These are phyloP conservation scores for Pammene aurita DNA, from an alignment of 2,888 invertebrate genomes.

Conservation along the genomic window DNA sequence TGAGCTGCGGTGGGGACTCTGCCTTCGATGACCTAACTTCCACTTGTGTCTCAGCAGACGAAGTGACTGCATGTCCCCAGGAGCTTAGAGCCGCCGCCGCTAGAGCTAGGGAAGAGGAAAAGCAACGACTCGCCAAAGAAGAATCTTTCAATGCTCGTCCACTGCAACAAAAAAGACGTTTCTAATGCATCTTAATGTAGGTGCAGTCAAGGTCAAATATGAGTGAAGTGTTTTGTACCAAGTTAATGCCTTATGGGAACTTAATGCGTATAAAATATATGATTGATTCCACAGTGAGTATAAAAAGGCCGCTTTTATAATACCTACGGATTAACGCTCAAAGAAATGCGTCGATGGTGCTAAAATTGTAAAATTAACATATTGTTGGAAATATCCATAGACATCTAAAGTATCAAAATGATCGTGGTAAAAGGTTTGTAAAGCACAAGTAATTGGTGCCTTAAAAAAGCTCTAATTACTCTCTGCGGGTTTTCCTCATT, in stretches of 20 bases:
- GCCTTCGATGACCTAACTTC: constrained; percentile 90
- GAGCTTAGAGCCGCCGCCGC: constrained; percentile 64
- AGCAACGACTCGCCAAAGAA: constrained; percentile 62
- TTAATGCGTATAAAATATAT: neutral
- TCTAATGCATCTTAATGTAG: constrained; percentile 34
- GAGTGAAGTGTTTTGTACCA: neutral
- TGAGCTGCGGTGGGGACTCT: constrained; percentile 89
- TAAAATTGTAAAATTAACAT: too few relatives aligned
- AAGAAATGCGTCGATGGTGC: too few relatives aligned
- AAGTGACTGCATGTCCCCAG: constrained; percentile 88
- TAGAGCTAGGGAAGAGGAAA: constrained; percentile 60
- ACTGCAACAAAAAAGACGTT: constrained; percentile 45
- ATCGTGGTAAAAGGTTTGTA: too few relatives aligned
- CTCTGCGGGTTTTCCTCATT: too few relatives aligned
- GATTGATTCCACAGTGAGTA: too few relatives aligned
- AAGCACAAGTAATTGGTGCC: too few relatives aligned
- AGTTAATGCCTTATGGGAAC: neutral
- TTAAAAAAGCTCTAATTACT: too few relatives aligned
- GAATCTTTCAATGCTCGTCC: constrained; percentile 52
- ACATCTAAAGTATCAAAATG: too few relatives aligned
- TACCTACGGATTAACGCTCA: too few relatives aligned
- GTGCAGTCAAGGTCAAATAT: neutral
- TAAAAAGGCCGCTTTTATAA: too few relatives aligned
- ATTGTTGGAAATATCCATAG: too few relatives aligned
- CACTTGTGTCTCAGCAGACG: constrained; percentile 89